These are phyloP conservation scores for Dendroctonus ponderosae DNA, from an alignment of 1,140 invertebrate genomes.

Conservation along the genomic window DNA sequence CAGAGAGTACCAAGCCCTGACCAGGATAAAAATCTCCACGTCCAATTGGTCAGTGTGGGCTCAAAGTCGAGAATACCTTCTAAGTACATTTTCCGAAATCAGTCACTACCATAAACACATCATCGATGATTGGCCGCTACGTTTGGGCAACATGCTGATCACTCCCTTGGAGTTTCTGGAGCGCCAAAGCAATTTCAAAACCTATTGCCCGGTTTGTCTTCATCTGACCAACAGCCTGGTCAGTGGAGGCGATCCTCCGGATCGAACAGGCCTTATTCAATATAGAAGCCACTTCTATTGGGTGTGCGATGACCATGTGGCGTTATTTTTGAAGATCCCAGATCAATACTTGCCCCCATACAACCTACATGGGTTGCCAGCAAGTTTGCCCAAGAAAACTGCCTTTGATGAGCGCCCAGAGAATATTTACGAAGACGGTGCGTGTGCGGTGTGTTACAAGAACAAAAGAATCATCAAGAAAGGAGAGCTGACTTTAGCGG, in stretches of 20 bases:
- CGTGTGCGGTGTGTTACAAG: conserved; percentile 60
- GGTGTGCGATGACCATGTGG: conserved; percentile 56
- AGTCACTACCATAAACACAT: conserved; percentile 41
- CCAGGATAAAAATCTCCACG: conserved; percentile 44
- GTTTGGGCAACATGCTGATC: conserved; percentile 46
- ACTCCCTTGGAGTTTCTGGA: conserved; percentile 55
- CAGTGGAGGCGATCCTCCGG: conserved; percentile 50
- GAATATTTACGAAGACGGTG: conserved; percentile 52
- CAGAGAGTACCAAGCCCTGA: conserved; percentile 55
- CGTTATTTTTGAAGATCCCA: conserved; percentile 51
- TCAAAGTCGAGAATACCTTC: conserved; percentile 48
- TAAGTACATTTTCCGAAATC: conserved; percentile 41
- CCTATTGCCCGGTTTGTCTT: conserved; percentile 59
- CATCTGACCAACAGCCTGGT: conserved; percentile 48
- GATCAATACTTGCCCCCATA: conserved; percentile 45
- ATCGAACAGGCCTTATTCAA: conserved; percentile 56
- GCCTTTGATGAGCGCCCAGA: conserved; percentile 49
- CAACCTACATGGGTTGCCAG: conserved; percentile 50
- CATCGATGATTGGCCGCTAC: conserved; percentile 43
- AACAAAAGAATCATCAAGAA: conserved; percentile 51
- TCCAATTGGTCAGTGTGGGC: conserved; percentile 55
- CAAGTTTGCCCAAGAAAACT: conserved; percentile 51
- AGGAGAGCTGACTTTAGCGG: conserved; percentile 51
- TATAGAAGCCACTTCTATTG: conserved; percentile 57
- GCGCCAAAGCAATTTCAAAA: conserved; percentile 53